Evolutionary conservation across 2,888 invertebrate species (phyloP), one percentile per base, ranked within the genome.

Genomic region (Parasteatoda lunata): DNA sequence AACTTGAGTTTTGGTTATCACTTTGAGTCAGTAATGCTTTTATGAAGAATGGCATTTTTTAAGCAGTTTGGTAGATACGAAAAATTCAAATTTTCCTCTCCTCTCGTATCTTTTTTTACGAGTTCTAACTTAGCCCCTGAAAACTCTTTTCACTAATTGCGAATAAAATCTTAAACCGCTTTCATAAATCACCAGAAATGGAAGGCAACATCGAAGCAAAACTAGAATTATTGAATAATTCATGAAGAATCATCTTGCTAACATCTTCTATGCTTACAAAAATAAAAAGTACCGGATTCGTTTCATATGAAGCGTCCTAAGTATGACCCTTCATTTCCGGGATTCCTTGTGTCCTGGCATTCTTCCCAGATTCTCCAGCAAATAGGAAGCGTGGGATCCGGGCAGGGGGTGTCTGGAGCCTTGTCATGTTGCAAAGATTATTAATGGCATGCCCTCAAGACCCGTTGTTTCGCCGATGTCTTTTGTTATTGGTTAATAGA

Each of bases 271-370:
- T 13, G 59, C 9, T 59, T 13, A 59, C 11, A 59, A 9, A 59
- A 59, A 59, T 59, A 59, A 59, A 59, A 59, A 9, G 9, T 59
- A 13, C 13, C 9, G 11, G n/a, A 13, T 59, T 59, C 59, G 30
- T 30, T 30, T 30, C 30, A 30, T 30, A 59, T 59, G 8, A n/a
- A 59, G 59, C 59, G n/a, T 59, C 11, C 59, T 9, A n/a, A 59
- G 59, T 59, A n/a, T 59, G 59, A 59, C 59, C 59, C 59, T n/a
- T 59, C 59, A n/a, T 59, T 59, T 59, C 59, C 59, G 59, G 59
- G 59, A 59, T 59, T 59, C 59, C 59, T 59, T 9, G 59, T 59
- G 59, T 59, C 59, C 59, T 59, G 59, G 59, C 59, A 59, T 59
- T n/a, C 59, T 59, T 59, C 59, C 59, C 59, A 59, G n/a, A 13